Base-by-base conservation (phyloP, 2,797 vertebrate genomes). In the Alcedo quadribrachys region DNA sequence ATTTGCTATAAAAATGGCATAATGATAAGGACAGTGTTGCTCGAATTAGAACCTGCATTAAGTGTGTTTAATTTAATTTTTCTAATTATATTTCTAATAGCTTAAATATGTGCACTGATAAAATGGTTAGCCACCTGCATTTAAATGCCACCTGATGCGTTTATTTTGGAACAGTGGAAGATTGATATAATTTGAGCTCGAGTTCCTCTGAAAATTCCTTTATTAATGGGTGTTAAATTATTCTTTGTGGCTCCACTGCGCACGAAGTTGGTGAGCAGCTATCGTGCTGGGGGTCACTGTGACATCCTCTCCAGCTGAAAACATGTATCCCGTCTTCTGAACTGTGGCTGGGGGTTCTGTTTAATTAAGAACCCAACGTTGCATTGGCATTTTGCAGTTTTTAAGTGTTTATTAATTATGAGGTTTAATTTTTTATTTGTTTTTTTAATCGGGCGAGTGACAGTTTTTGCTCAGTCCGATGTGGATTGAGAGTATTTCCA, bases 81-180 rank as follows among this genome's bases (percentile, higher is more conserved):
- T 97, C 94, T 98, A 98, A 98, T 98, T 98, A 97, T 97, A 98
- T 97, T 97, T 96, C 96, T 97, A 97, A 98, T 97, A 97, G 96
- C 95, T 97, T 97, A 97, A 97, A 97, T 97, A 94, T 94, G 96
- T 96, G 90, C 67, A 17, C 95, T 96, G 97, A 97, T 98, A 97
- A 98, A 97, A 97, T 28, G 54, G 97, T 97, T 96, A 96, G 97
- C 95, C 95, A 97, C 96, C 95, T 98, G 97, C 96, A 94, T 98
- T 97, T 96, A 95, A 98, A 97, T 97, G 95, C 96, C 96, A 98
- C 96, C 97, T 98, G 97, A 97, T 98, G 97, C 94, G 71, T 98
- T 97, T 97, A 96, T 97, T 98, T 97, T 96, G 97, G 96, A 98
- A 97, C 93, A 96, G 95, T 85, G 32, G 94, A 92, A 98, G 95